Evolutionary conservation across 2,797 vertebrate species (phyloP).

Genomic region (Carduelis carduelis): DNA sequence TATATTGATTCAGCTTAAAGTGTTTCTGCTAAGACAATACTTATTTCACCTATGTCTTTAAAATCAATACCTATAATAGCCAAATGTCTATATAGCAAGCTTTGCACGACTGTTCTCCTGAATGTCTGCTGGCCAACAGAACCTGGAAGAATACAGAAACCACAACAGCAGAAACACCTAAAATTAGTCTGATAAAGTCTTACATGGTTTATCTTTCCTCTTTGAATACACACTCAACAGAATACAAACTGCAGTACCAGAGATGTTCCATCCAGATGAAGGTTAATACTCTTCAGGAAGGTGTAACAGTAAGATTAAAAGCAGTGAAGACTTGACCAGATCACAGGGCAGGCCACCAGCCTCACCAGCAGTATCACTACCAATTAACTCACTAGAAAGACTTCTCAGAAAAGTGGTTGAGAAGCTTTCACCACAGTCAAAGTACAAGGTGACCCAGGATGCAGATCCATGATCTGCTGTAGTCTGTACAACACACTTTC

Average conservation of each 20-base stretch:
- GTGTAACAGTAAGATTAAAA: background rate
- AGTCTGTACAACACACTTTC: rapidly evolving
- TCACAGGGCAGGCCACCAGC: background rate
- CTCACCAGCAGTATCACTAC: background rate
- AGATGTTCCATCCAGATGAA: background rate
- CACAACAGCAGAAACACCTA: background rate
- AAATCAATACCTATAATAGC: background rate
- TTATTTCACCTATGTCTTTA: background rate
- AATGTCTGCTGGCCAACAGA: background rate
- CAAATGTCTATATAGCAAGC: background rate
- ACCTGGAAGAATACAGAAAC: background rate
- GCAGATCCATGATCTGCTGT: background rate
- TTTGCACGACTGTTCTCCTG: background rate
- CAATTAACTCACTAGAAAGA: background rate
- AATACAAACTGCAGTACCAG: background rate
- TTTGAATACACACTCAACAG: background rate
- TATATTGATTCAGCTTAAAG: background rate
- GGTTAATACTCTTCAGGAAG: background rate
- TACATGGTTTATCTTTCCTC: background rate
- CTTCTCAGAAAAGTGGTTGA: background rate
- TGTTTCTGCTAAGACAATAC: background rate
- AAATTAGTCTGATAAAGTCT: background rate
- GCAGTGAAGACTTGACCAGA: background rate
- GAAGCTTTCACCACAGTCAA: background rate
- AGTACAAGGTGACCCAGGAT: background rate